These are phyloP conservation scores for Haemorhous mexicanus DNA, from an alignment of 2,113 vertebrate species.

Conservation along the genomic window DNA sequence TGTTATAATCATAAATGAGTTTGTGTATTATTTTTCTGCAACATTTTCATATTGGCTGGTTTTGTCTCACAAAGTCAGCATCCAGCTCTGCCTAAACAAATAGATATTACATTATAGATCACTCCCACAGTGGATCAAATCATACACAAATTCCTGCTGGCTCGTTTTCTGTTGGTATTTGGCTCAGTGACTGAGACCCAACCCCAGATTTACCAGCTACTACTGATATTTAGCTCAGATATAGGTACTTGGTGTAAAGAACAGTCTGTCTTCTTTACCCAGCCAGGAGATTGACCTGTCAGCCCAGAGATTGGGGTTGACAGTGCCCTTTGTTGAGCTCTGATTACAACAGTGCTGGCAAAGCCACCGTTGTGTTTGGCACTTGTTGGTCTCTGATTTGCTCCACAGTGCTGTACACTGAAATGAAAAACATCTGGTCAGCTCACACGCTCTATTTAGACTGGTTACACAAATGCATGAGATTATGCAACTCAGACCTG, in stretches of 20 bases:
- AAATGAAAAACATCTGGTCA: constrained; percentile 73
- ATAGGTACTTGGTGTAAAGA: background rate
- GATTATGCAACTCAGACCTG: constrained; percentile 55
- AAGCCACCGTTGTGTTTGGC: constrained; percentile 13
- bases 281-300: background rate
- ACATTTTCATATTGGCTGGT: background rate
- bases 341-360: constrained; percentile 37
- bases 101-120: background rate
- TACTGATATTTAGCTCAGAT: background rate
- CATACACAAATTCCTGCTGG: background rate
- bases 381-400: constrained; percentile 38
- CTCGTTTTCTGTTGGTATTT: background rate
- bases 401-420: background rate
- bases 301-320: background rate
- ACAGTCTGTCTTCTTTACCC: background rate
- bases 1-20: background rate
- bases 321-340: constrained; percentile 15
- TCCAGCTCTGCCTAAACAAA: background rate
- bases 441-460: constrained; percentile 44
- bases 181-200: background rate
- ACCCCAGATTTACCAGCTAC: background rate
- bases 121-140: background rate
- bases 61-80: background rate
- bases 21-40: background rate
- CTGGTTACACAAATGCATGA: constrained; percentile 56